Base-by-base conservation (phyloP, 2,797 vertebrate species). In the Anableps anableps region DNA sequence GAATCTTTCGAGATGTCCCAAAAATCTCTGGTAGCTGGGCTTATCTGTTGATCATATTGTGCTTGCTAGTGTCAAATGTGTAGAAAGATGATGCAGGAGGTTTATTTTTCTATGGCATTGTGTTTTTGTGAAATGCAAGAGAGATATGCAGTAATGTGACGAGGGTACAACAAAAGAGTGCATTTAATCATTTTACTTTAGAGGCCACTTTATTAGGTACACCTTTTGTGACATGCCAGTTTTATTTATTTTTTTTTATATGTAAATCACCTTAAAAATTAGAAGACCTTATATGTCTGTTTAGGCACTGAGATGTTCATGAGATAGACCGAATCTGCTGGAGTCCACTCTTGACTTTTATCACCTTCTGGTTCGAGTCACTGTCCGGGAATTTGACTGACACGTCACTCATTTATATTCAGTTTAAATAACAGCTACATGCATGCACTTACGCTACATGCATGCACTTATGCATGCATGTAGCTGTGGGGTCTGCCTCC, bases 371-470 rank as follows among this genome's bases (percentile, higher is more conserved):
- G 92, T 95, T 93, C 88, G 78, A 93, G 93, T 93, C 92, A 92
- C 91, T 92, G 91, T 92, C 86, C 90, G 82, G 84, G 89, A 94
- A 92, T 89, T 90, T 94, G 92, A 95, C 86, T 92, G 94, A 94
- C 92, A 88, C 81, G 5, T 78, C 34, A 13, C 80, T 70, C 78
- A 91, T 93, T 91, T 86, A 84, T 88, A 90, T 92, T 90, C 83
- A 85, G 87, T 26, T 17, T 7, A 36, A 83, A 74, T 74, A 81
- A 76, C 41, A 53, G 51, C 78, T 81, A 76, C 88, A 83, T 88
- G n/a, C n/a, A n/a, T n/a, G n/a, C n/a, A n/a, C n/a, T n/a, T n/a
- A n/a, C n/a, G n/a, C n/a, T n/a, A n/a, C 10, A 43, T 5, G 79
- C 87, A 81, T 17, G 78, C 77, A 75, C 78, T 50, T 29, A 72